phyloP scores from a whole-genome alignment of 30 jellyfish, hydroid and myxozoan species.

The Hydractinia symbiolongicarpus region DNA sequence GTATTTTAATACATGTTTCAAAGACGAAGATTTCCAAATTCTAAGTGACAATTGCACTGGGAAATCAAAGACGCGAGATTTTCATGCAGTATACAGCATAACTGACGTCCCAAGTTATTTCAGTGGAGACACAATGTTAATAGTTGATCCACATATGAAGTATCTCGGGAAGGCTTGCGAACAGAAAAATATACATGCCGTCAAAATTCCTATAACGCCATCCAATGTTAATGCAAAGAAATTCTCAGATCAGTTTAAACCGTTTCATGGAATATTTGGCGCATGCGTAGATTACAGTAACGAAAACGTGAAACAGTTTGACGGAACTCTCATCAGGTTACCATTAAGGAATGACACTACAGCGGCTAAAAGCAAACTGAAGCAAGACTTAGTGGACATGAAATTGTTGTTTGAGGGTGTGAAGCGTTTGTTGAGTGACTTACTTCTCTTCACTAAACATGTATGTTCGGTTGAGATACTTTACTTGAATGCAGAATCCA shows the following conservation, averaged over 20 bases:
- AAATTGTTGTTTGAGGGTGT: conserved; percentile 26
- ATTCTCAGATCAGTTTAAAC: conserved; percentile 43
- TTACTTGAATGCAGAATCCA: too few relatives aligned
- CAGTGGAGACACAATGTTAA: conserved; percentile 53
- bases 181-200: conserved; percentile 57
- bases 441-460: conserved; percentile 54
- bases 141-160: conserved; percentile 68
- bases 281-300: conserved; percentile 37
- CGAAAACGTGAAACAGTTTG: conserved; percentile 6
- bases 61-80: conserved; percentile 46
- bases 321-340: conserved; percentile 64
- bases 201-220: conserved; percentile 41
- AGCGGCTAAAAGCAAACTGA: conserved; percentile 42
- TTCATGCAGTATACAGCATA: conserved; percentile 62
- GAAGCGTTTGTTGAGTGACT: conserved; percentile 17
- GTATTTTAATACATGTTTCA: conserved; percentile 43
- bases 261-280: conserved; percentile 61
- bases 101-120: conserved; percentile 75
- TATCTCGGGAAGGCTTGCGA: conserved; percentile 56
- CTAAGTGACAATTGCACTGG: conserved; percentile 63
- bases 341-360: conserved; percentile 59
- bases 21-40: conserved; percentile 58
- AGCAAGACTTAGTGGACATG: conserved; percentile 44
- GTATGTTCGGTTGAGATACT: conserved; percentile 1
- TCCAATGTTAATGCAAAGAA: conserved; percentile 13